These are phyloP conservation scores for Hydropotes inermis DNA, from an alignment of 2,113 vertebrate species.

Conservation along the genomic window DNA sequence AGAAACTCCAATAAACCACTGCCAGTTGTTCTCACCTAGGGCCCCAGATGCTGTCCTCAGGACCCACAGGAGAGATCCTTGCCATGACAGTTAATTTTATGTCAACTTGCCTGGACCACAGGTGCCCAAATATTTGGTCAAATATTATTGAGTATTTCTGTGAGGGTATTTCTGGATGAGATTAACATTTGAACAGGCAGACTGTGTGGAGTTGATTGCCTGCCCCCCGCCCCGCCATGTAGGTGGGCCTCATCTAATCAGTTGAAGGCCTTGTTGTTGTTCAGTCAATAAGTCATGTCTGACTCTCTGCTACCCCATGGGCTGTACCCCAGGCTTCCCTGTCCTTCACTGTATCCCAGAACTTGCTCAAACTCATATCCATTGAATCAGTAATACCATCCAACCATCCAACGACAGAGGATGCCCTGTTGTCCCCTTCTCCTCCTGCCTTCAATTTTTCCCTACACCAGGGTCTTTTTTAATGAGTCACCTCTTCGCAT, in stretches of 20 bases:
- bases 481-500: neutral
- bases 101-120: neutral
- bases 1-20: neutral
- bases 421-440: neutral
- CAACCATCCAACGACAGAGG: neutral
- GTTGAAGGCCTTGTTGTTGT: neutral
- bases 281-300: neutral
- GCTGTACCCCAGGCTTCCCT: neutral
- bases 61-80: neutral
- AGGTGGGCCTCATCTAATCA: neutral
- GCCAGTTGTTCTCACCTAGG: neutral
- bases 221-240: rapidly evolving
- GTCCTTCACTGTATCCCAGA: neutral
- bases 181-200: neutral
- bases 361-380: neutral
- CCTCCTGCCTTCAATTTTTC: neutral
- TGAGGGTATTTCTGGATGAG: neutral
- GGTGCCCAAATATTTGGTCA: neutral
- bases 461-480: neutral
- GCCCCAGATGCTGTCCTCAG: neutral
- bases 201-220: neutral
- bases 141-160: neutral
- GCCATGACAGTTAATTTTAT: neutral
- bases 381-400: neutral
- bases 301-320: neutral